phyloP scores from a whole-genome alignment of 2,797 vertebrate species.

The Sebastes dallii region DNA sequence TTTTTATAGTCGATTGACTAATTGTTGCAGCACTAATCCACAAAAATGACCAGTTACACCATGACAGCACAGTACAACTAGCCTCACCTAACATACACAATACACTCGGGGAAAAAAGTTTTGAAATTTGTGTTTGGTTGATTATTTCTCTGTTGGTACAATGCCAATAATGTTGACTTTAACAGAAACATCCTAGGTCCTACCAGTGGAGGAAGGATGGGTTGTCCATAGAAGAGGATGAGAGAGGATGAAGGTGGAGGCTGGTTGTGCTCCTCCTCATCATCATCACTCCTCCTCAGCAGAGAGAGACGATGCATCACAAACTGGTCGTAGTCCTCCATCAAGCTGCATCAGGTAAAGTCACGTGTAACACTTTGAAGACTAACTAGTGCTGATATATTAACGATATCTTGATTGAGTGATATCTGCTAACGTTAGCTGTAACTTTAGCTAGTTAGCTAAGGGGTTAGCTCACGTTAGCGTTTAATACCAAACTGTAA shows the following conservation, averaged over 20 bases:
- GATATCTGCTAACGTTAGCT: not conserved
- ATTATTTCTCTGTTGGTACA: no score
- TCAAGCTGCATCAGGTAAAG: slow-evolving; percentile 35
- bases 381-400: not conserved
- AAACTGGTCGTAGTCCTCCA: slow-evolving; percentile 82
- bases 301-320: slow-evolving; percentile 44
- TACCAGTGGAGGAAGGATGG: slow-evolving; percentile 82
- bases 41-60: no score
- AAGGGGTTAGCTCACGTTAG: not conserved
- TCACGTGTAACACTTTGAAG: not conserved
- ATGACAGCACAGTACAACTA: no score
- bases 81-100: no score
- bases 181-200: not conserved
- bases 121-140: no score
- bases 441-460: slow-evolving; percentile 3
- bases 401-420: not conserved
- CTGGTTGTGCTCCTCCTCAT: slow-evolving; percentile 11
- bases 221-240: slow-evolving; percentile 73
- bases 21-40: no score
- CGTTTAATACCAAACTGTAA: not conserved
- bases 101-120: no score
- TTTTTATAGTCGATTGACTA: no score
- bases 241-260: slow-evolving; percentile 51
- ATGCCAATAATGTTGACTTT: not conserved
- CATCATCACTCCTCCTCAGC: slow-evolving; percentile 35